Evolutionary conservation across 2,113 vertebrate species (phyloP).

Genomic region (Microcebus griseorufus): DNA sequence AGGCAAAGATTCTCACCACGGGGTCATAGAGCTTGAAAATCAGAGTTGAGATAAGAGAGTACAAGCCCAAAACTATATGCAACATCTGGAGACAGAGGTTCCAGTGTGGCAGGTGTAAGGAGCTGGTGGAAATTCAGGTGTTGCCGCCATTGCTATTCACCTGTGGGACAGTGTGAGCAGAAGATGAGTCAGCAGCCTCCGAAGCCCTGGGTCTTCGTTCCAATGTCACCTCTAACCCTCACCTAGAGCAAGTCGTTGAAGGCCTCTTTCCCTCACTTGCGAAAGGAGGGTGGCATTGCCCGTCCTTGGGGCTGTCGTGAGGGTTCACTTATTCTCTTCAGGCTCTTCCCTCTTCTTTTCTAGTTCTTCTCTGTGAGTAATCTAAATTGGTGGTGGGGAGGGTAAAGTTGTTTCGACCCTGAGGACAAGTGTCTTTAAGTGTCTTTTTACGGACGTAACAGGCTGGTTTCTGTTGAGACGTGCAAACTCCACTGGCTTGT

Average conservation of each 20-base stretch:
- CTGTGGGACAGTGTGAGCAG: not conserved
- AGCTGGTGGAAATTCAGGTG: not conserved
- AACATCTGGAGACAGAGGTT: not conserved
- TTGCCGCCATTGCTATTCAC: not conserved
- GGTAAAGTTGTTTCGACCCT: not conserved
- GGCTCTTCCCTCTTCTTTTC: not conserved
- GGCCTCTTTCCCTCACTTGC: not conserved
- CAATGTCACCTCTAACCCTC: not conserved
- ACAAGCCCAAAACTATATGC: not conserved
- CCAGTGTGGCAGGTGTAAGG: not conserved
- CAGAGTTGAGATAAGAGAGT: not conserved
- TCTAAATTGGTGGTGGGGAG: not conserved
- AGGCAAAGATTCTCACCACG: not conserved
- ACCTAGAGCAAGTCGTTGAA: not conserved
- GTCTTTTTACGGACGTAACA: not conserved
- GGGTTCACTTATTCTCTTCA: not conserved
- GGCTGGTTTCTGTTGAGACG: not conserved
- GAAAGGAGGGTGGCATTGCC: not conserved
- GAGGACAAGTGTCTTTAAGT: not conserved
- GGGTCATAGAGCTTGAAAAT: not conserved
- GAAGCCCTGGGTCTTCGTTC: not conserved
- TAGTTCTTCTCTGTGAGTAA: not conserved
- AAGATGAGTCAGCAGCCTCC: not conserved
- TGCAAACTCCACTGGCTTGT: not conserved
- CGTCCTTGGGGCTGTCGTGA: not conserved